phyloP scores from a whole-genome alignment of 2,888 invertebrate species.

The Mythimna loreyi region DNA sequence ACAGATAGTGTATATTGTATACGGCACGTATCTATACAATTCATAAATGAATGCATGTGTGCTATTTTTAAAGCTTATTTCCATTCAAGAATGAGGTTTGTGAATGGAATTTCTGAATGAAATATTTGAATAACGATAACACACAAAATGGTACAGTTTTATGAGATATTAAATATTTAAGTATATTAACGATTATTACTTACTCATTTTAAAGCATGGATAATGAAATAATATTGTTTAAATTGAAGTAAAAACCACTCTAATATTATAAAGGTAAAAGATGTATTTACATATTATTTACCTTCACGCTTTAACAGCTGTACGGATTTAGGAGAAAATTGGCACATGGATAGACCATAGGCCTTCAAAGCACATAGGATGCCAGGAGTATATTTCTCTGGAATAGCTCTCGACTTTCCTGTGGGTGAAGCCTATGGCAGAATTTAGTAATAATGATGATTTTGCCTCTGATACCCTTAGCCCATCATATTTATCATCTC shows the following conservation, averaged over 20 bases:
- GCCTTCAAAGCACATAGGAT: too few species aligned
- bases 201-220: not conserved
- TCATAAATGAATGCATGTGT: conserved; percentile 47
- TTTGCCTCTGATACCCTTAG: not conserved
- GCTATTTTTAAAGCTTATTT: conserved; percentile 50
- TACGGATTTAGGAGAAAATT: not conserved
- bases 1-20: conserved; percentile 56
- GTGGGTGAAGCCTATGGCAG: too few species aligned
- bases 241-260: not conserved
- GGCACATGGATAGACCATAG: too few species aligned
- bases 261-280: too few species aligned
- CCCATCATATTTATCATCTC: conserved; percentile 1
- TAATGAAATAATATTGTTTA: not conserved
- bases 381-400: too few species aligned
- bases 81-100: conserved; percentile 24
- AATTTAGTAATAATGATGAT: not conserved
- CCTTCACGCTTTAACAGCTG: not conserved
- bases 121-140: conserved; percentile 8
- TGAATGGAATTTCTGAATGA: conserved; percentile 1
- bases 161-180: not conserved
- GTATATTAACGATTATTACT: not conserved
- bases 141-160: not conserved
- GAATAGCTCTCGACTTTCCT: too few species aligned
- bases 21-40: conserved; percentile 41
- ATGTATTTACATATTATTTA: too few species aligned